These are phyloP conservation scores for Aleiodes leptofemur DNA, from an alignment of 2,888 invertebrate genomes.

Conservation along the genomic window DNA sequence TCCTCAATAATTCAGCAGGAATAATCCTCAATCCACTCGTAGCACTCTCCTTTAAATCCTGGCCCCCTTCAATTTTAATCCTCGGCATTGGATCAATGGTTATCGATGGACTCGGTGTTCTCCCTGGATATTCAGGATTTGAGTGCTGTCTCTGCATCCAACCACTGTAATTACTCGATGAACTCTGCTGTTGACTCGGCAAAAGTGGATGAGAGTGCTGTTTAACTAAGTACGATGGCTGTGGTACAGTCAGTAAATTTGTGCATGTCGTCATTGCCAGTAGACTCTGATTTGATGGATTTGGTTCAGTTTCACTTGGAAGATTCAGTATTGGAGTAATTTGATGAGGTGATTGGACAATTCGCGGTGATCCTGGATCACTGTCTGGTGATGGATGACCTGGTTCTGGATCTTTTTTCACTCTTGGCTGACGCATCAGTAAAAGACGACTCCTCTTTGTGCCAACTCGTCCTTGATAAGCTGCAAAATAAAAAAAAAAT, in stretches of 20 bases:
- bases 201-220: conserved; percentile 82
- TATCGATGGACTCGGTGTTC: conserved; percentile 64
- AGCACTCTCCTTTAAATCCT: conserved; percentile 52
- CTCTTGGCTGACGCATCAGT: conserved; percentile 81
- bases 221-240: conserved; percentile 79
- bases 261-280: conserved; percentile 76
- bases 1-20: conserved; percentile 79
- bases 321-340: conserved; percentile 74
- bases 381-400: conserved; percentile 74
- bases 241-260: conserved; percentile 79
- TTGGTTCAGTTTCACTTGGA: conserved; percentile 58
- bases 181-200: conserved; percentile 77
- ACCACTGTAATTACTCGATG: conserved; percentile 60
- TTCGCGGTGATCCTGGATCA: conserved; percentile 70
- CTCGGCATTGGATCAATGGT: conserved; percentile 67
- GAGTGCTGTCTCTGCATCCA: conserved; percentile 77
- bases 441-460: conserved; percentile 80
- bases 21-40: conserved; percentile 74
- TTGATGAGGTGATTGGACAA: conserved; percentile 72
- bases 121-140: conserved; percentile 73
- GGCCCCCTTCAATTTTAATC: conserved; percentile 66
- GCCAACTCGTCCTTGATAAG: conserved; percentile 73
- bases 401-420: conserved; percentile 81
- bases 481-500: conserved; percentile 48
- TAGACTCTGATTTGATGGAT: conserved; percentile 79